Base-by-base conservation (phyloP, 2,113 vertebrate species). In the Stercorarius parasiticus region DNA sequence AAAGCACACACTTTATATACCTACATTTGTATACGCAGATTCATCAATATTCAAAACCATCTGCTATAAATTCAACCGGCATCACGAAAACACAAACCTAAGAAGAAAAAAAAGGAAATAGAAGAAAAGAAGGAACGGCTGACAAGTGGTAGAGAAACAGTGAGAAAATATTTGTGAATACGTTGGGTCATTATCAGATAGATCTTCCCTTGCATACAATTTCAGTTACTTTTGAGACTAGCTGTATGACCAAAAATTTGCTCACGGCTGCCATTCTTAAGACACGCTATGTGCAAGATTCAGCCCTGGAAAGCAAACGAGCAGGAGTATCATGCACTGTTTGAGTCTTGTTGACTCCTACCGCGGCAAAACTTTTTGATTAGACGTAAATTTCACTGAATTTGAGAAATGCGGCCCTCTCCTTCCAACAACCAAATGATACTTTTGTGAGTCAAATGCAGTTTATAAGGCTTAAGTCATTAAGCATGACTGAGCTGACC, bases 401-500 rank as follows among this genome's bases (percentile, higher is more conserved):
- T 71, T 85, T 43, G 72, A 79, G 29, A 53, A 71, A 82, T 29
- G 38, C 2, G 2, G 12, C 47, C 82, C 17, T 69, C 38, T 87
- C 21, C 56, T 93, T 95, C 79, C 66, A 93, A 65, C 70, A 67
- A 76, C 30, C 29, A 93, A 79, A 80, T 5, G 11, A 42, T 42
- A 47, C 43, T 66, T 87, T 26, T 42, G 61, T 67, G 50, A 90
- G 42, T 76, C 3, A 2, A 82, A 82, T 27, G 18, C 20, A 80
- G 66, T 88, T 93, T 86, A 38, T 47, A 92, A 77, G 71, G 30
- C n/a, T 76, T 26, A 73, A 91, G 62, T 72, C 53, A 64, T 69
- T 72, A 93, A 59, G 26, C 32, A 18, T n/a, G 22, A 72, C 58
- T 10, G 18, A 92, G 58, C 43, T 77, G 86, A 72, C 85, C 90